Evolutionary conservation across 2,113 vertebrate genomes (phyloP).

Genomic region (Ivindomyrus marchei): DNA sequence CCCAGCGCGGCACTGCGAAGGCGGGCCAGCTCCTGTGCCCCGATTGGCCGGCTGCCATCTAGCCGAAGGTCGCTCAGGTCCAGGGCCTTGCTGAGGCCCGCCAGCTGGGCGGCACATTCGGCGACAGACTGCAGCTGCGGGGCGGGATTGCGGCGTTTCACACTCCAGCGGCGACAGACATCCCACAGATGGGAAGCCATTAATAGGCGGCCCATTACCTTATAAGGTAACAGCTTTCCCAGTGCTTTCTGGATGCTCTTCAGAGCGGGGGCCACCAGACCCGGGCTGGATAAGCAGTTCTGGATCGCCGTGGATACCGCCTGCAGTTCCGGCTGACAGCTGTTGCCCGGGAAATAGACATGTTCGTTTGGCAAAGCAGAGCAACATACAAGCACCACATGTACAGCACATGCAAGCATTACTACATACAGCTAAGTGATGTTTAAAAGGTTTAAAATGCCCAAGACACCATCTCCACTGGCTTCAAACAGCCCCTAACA

Average conservation of each 20-base stretch:
- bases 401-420: background rate
- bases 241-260: constrained; percentile 83
- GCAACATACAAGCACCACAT: background rate
- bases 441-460: too few species aligned
- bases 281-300: constrained; percentile 65
- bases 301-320: constrained; percentile 77
- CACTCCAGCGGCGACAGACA: background rate
- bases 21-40: constrained; percentile 64
- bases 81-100: constrained; percentile 64
- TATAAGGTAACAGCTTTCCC: constrained; percentile 86
- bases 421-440: background rate
- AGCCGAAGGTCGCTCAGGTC: constrained; percentile 56
- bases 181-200: too few species aligned
- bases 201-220: constrained; percentile 60
- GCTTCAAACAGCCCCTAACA: background rate
- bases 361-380: background rate
- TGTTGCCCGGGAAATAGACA: constrained; percentile 28
- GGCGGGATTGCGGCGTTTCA: background rate
- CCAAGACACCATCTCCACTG: background rate
- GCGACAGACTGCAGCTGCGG: constrained; percentile 70
- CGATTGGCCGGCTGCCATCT: constrained; percentile 45
- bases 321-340: constrained; percentile 75
- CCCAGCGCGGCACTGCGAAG: constrained; percentile 65
- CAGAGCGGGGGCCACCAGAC: constrained; percentile 57
- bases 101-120: constrained; percentile 70